Evolutionary conservation across 2,113 vertebrate genomes (phyloP).

Genomic region (Xiphophorus maculatus): DNA sequence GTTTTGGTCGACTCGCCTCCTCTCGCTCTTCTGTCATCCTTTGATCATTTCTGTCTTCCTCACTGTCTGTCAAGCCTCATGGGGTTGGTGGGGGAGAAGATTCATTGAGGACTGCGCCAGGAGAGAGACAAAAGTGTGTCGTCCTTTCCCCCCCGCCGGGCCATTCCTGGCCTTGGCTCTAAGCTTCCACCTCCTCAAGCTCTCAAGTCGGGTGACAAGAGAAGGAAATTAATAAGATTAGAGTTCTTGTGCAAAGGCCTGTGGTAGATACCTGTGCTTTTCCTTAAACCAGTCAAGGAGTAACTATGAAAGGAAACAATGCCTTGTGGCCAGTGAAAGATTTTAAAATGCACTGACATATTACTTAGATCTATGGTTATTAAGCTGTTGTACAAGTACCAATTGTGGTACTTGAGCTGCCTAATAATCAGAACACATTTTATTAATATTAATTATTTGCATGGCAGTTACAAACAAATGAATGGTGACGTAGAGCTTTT

Average conservation of each 20-base stretch:
- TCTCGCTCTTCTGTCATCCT: conserved; percentile 78
- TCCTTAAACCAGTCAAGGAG: neutral
- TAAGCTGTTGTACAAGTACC: too few relatives aligned
- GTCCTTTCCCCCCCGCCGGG: conserved; percentile 44
- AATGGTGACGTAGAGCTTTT: too few relatives aligned
- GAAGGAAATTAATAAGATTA: conserved; percentile 45
- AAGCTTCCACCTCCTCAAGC: conserved; percentile 19
- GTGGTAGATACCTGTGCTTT: conserved; percentile 11
- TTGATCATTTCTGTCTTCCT: conserved; percentile 75
- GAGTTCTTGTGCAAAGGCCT: conserved; percentile 22
- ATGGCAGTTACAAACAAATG: too few relatives aligned
- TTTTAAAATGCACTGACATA: too few relatives aligned
- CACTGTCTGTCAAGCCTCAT: conserved; percentile 54
- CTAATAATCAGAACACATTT: too few relatives aligned
- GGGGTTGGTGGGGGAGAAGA: conserved; percentile 54
- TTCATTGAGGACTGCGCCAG: conserved; percentile 36
- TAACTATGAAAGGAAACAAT: too few relatives aligned
- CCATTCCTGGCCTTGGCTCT: conserved; percentile 40
- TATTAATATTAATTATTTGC: too few relatives aligned
- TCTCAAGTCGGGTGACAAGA: conserved; percentile 55
- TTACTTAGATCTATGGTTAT: too few relatives aligned
- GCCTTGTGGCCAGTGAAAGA: too few relatives aligned
- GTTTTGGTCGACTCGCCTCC: conserved; percentile 78
- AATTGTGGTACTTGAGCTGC: too few relatives aligned
- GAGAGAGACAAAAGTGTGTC: conserved; percentile 57